Evolutionary conservation across 2,113 vertebrate species (phyloP), one percentile per base, ranked within the genome.

Genomic region (Clarias macrocephalus): DNA sequence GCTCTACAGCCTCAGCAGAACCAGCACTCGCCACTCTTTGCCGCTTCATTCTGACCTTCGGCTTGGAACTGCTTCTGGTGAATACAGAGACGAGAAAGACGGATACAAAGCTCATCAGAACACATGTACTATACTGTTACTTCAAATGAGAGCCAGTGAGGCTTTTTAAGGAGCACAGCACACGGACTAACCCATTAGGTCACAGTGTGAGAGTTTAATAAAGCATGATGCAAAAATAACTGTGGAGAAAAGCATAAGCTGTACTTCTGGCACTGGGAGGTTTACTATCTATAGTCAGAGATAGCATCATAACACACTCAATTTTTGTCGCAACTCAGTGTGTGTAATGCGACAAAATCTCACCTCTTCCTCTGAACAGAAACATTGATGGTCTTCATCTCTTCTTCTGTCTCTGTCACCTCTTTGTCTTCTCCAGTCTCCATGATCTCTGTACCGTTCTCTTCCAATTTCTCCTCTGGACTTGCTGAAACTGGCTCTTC

Each of bases 361-460:
- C 16, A 88, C 89, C 89, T 90, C 18, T 65, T 86, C 63, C 80
- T 83, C 68, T 85, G 75, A 48, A 88, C 52, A 28, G 84, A 48
- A 48, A 84, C 60, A 42, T 82, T 88, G 87, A 76, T 85, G 2
- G 66, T 73, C 37, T 28, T 65, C 9, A 15, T 54, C 37, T 33
- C 63, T 33, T 86, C 54, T 63, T 82, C 81, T 6, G 15, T 56
- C 28, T 79, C 84, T 0, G 12, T 18, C 30, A 30, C 48, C 16
- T 57, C 80, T 57, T 56, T 56, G 21, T 73, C 56, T 70, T 16
- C 77, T 62, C n/a, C 77, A 21, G 42, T 48, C 42, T 79, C 75
- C n/a, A 23, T 3, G 25, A 68, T 28, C 68, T 33, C 30, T 33
- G 52, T 28, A 37, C 57, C 87, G 8, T 5, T 76, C 54, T 65